These are phyloP conservation scores for Noctua janthe DNA, from an alignment of 2,888 invertebrate genomes.

Conservation along the genomic window DNA sequence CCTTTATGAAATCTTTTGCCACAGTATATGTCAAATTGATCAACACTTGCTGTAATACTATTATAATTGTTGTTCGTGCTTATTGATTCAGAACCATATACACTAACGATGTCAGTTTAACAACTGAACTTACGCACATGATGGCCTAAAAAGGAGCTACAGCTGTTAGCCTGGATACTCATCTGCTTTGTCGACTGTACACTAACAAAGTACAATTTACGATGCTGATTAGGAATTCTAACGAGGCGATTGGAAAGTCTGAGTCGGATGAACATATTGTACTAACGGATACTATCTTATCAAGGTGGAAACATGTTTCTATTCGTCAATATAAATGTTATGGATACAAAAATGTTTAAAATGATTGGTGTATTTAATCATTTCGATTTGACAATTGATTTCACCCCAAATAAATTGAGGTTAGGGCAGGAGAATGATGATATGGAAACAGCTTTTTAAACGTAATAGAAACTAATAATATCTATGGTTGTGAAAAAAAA, in stretches of 20 bases:
- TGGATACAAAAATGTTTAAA: conserved; percentile 9
- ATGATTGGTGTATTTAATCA: conserved; percentile 34
- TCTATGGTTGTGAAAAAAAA: background rate
- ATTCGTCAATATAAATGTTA: conserved; percentile 47
- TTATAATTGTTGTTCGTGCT: background rate
- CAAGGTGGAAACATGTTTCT: conserved; percentile 41
- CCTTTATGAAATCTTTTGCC: background rate
- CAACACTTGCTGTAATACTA: background rate
- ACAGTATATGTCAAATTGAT: background rate
- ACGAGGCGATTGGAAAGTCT: conserved; percentile 56
- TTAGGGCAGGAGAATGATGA: background rate
- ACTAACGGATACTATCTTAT: conserved; percentile 51
- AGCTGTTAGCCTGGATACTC: background rate
- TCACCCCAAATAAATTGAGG: background rate
- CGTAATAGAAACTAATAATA: background rate
- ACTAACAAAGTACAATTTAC: conserved; percentile 68
- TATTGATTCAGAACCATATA: background rate
- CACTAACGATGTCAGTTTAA: too few relatives aligned
- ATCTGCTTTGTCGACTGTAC: conserved; percentile 37
- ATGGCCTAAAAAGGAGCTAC: background rate
- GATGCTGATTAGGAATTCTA: conserved; percentile 68
- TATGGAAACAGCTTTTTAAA: background rate
- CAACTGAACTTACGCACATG: background rate
- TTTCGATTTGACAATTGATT: conserved; percentile 9
- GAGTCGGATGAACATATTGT: conserved; percentile 55